These are phyloP conservation scores for Brachyptera putata DNA, from an alignment of 2,888 invertebrate genomes.

Conservation along the genomic window DNA sequence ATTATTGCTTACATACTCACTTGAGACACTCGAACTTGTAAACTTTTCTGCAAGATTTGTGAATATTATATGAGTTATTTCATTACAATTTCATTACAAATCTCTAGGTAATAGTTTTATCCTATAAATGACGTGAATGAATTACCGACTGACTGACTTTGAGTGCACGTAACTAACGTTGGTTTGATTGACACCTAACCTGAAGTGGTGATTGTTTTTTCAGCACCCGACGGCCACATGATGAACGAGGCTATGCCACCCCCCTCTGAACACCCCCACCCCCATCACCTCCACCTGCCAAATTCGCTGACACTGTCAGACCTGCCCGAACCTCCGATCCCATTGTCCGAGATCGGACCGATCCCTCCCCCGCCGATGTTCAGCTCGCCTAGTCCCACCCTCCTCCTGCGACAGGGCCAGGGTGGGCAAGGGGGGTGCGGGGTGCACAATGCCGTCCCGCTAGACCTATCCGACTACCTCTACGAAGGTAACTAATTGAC, in stretches of 20 bases:
- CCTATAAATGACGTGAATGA: too few species aligned
- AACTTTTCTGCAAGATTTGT: too few species aligned
- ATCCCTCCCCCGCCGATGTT: slow-evolving; percentile 95
- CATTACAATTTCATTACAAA: too few species aligned
- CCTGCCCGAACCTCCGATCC: slow-evolving; percentile 87
- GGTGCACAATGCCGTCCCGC: slow-evolving; percentile 40
- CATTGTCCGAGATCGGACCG: slow-evolving; percentile 87
- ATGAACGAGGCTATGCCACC: background rate
- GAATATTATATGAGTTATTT: too few species aligned
- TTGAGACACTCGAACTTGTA: too few species aligned
- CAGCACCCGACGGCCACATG: slow-evolving; percentile 29
- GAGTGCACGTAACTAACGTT: too few species aligned
- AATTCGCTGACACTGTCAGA: slow-evolving; percentile 67
- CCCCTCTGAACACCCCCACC: slow-evolving; percentile 44
- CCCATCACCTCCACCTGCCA: slow-evolving; percentile 39
- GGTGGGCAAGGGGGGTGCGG: slow-evolving; percentile 31
- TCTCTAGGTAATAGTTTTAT: too few species aligned
- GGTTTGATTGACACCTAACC: too few species aligned
- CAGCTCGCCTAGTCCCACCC: slow-evolving; percentile 55
- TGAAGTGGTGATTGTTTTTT: too few species aligned
- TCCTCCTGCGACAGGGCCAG: slow-evolving; percentile 31
- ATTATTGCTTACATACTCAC: too few species aligned
- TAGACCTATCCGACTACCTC: slow-evolving; percentile 54
- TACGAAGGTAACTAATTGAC: slow-evolving; percentile 58
- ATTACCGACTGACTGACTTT: too few species aligned